These are phyloP conservation scores for Eunapius fragilis DNA, from an alignment of 37 sponge, comb jelly and placozoan genomes.

Conservation along the genomic window DNA sequence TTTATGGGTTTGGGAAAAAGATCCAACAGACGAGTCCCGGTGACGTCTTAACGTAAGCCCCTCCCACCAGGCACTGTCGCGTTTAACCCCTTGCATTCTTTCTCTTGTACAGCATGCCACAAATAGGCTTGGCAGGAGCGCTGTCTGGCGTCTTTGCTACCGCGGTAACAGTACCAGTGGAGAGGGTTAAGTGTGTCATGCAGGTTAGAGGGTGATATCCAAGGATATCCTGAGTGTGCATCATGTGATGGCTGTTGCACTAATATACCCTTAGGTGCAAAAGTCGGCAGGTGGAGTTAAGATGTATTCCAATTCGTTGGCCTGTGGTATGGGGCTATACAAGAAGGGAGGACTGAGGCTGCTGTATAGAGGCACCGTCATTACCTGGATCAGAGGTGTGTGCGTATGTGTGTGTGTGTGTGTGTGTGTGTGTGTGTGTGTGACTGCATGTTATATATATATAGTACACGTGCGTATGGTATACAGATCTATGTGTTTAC, in stretches of 20 bases:
- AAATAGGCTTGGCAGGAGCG: slow-evolving; percentile 83
- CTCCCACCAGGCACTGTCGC: not conserved
- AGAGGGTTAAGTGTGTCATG: slow-evolving; percentile 95
- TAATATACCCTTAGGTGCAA: slow-evolving; percentile 26
- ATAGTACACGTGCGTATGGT: no score
- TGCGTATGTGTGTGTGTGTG: no score
- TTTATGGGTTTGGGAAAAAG: slow-evolving; percentile 88
- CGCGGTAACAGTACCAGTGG: slow-evolving; percentile 85
- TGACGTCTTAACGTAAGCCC: slow-evolving; percentile 58
- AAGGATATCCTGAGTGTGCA: not conserved
- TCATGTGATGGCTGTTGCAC: not conserved
- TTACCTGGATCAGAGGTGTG: slow-evolving; percentile 90
- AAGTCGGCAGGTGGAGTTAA: slow-evolving; percentile 19
- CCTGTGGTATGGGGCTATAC: slow-evolving; percentile 81
- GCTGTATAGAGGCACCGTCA: slow-evolving; percentile 87
- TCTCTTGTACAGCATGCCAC: slow-evolving; percentile 39
- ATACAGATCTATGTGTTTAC: no score
- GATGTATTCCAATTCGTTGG: slow-evolving; percentile 86
- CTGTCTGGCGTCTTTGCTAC: slow-evolving; percentile 91
- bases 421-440: no score
- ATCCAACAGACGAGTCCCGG: slow-evolving; percentile 71
- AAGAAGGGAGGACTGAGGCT: slow-evolving; percentile 82
- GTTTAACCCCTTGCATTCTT: not conserved
- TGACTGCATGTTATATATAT: no score
- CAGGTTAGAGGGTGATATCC: slow-evolving; percentile 54